A percentile compares a stretch with the other conserved stretches of the same genome.
These are phyloP conservation scores for Callyntrura sp. DNA, from an alignment of 2,888 invertebrate species.

Conservation along the genomic window DNA sequence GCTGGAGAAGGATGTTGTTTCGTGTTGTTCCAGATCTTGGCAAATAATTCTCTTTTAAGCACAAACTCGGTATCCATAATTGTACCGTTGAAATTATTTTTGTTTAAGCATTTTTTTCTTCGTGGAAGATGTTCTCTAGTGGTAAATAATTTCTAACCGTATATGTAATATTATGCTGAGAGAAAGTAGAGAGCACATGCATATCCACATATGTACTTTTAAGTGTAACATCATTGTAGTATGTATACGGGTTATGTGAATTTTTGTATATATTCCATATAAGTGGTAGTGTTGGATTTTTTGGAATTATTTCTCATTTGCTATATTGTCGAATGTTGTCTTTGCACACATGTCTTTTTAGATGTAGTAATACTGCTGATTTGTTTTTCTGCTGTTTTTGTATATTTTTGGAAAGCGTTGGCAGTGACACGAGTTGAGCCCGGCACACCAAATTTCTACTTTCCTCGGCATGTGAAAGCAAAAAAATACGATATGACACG, in stretches of 20 bases:
- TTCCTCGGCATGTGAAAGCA: neutral
- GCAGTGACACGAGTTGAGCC: neutral
- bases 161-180: neutral
- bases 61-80: neutral
- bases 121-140: neutral
- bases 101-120: conserved; percentile 28
- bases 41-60: no score
- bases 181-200: neutral
- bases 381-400: neutral
- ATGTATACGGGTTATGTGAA: neutral
- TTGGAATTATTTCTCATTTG: conserved; percentile 11
- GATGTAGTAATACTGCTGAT: neutral
- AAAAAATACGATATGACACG: conserved; percentile 34
- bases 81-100: conserved; percentile 62
- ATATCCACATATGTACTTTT: neutral
- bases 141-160: neutral
- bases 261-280: neutral
- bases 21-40: neutral
- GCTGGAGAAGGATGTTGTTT: conserved; percentile 21
- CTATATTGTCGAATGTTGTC: neutral
- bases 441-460: neutral
- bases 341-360: neutral
- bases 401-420: neutral
- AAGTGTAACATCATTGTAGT: no score
- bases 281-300: neutral